These are phyloP conservation scores for Telmatochromis bifrenatus DNA, from an alignment of 2,113 vertebrate species.

Conservation along the genomic window DNA sequence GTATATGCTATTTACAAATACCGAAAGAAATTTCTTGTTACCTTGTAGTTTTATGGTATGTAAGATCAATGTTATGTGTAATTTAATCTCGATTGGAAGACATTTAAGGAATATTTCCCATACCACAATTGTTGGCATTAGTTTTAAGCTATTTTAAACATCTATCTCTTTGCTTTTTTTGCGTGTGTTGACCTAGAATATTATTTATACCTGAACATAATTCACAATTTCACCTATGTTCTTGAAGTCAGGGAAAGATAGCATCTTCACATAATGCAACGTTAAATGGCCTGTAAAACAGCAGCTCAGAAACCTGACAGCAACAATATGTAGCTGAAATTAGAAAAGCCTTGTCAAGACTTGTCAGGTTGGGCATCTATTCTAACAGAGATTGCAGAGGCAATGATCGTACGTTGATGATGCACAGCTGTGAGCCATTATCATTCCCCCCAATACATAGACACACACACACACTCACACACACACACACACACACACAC, in stretches of 20 bases:
- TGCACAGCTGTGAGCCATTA: conserved; percentile 32
- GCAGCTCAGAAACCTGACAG: neutral
- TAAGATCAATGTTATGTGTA: neutral
- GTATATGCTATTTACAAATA: neutral
- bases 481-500: neutral
- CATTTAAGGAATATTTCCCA: neutral
- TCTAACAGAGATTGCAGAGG: conserved; percentile 4
- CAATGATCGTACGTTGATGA: conserved; percentile 20
- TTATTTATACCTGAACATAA: neutral
- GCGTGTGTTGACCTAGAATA: neutral
- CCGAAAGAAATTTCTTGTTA: neutral
- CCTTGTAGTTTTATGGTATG: neutral
- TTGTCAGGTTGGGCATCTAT: conserved; percentile 25
- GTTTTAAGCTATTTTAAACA: neutral
- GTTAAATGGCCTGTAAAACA: neutral
- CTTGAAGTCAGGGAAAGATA: neutral
- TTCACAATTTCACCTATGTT: neutral
- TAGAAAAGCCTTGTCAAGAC: conserved; percentile 5
- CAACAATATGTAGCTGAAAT: neutral
- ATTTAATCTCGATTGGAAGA: neutral
- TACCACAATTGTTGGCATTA: neutral
- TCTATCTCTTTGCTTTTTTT: neutral
- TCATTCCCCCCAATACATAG: neutral
- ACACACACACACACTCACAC: neutral
- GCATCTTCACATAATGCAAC: neutral